phyloP scores from a whole-genome alignment of 2,797 vertebrate genomes.

The Pteronotus mesoamericanus region DNA sequence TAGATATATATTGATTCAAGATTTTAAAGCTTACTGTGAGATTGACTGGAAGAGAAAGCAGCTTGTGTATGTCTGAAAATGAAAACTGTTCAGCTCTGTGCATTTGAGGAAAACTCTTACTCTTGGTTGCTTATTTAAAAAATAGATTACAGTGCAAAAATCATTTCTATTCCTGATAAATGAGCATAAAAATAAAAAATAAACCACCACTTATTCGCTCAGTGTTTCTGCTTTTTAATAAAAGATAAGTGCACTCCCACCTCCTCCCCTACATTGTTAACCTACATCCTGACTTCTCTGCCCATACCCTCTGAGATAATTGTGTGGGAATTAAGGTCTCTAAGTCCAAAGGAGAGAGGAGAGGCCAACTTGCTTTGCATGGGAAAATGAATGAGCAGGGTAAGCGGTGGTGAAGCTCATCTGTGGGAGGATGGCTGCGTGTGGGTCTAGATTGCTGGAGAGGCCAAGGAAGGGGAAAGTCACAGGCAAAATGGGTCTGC shows the following conservation, averaged over 20 bases:
- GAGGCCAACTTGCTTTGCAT: not conserved
- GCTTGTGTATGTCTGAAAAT: not conserved
- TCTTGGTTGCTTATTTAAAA: not conserved
- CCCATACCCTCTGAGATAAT: not conserved
- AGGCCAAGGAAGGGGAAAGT: not conserved
- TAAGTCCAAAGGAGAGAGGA: not conserved
- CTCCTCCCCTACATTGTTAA: not conserved
- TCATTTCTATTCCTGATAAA: not conserved
- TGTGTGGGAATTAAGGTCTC: not conserved
- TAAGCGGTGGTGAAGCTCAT: not conserved
- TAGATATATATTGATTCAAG: not conserved
- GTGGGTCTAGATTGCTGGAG: not conserved
- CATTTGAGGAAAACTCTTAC: not conserved
- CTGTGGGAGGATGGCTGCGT: not conserved
- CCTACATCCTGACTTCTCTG: not conserved
- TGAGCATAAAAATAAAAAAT: not conserved
- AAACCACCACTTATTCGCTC: not conserved
- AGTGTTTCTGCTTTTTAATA: not conserved
- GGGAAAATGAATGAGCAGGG: not conserved
- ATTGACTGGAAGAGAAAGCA: not conserved
- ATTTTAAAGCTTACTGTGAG: not conserved
- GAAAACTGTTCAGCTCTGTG: not conserved
- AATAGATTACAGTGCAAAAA: not conserved
- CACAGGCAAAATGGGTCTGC: not conserved
- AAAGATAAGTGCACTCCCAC: not conserved